Percentiles rank a stretch among this genome's conserved stretches.
phyloP scores from a whole-genome alignment of 2,888 invertebrate species.

The Archips crataeganus region DNA sequence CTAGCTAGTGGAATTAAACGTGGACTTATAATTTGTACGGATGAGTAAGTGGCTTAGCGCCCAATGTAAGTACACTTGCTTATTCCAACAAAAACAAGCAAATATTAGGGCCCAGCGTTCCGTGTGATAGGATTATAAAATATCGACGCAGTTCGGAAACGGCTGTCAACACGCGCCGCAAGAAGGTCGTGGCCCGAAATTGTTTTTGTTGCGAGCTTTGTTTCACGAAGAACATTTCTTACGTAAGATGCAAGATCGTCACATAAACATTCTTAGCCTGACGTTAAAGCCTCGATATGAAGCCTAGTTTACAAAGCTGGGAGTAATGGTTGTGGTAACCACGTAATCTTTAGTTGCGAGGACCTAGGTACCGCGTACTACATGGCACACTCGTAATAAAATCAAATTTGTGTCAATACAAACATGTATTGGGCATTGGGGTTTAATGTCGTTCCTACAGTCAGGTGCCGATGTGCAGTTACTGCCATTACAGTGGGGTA shows the following conservation, averaged over 20 bases:
- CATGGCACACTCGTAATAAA: background rate
- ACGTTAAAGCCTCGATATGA: background rate
- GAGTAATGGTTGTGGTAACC: background rate
- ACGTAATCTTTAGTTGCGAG: background rate
- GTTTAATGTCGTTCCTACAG: no score
- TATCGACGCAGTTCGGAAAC: conserved; percentile 15
- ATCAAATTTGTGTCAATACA: background rate
- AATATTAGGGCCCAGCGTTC: background rate
- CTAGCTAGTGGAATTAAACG: no score
- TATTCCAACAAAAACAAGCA: background rate
- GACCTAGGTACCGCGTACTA: background rate
- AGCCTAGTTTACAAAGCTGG: background rate
- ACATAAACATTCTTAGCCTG: background rate
- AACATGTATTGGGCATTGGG: background rate
- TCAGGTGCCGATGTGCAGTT: no score
- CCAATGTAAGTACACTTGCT: no score
- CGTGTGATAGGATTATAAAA: conserved; percentile 19
- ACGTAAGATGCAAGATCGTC: background rate
- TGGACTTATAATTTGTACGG: no score
- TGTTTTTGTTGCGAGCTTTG: conserved; percentile 13
- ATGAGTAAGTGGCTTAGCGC: no score
- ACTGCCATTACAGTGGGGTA: no score
- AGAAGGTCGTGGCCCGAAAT: conserved; percentile 12
- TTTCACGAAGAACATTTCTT: conserved; percentile 1
- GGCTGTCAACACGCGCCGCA: conserved; percentile 7